These are phyloP conservation scores for Drosophila takahashii DNA, from an alignment of 1,140 invertebrate species.

Conservation along the genomic window DNA sequence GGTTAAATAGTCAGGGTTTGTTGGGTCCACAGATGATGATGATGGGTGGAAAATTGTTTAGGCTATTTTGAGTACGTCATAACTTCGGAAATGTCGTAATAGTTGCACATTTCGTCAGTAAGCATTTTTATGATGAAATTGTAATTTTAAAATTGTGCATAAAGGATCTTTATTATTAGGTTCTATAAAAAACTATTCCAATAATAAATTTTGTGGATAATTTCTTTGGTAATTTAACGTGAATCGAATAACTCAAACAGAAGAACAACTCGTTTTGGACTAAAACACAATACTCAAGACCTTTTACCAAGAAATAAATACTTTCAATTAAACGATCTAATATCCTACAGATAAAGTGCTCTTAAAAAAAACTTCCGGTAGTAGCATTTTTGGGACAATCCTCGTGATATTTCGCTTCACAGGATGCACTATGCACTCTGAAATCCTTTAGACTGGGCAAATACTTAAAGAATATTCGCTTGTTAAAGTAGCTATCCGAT, in stretches of 20 bases:
- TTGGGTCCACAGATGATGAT: constrained; percentile 3
- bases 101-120: too few species aligned
- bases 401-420: constrained; percentile 88
- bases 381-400: constrained; percentile 73
- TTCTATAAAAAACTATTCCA: too few species aligned
- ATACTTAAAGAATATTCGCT: constrained; percentile 86
- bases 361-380: not conserved
- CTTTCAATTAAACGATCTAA: not conserved
- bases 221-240: too few species aligned
- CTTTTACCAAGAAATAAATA: not conserved
- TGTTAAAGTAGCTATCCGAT: constrained; percentile 75
- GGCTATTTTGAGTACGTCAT: constrained; percentile 9
- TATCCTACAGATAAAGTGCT: not conserved
- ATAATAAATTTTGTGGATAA: too few species aligned
- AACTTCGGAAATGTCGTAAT: not conserved
- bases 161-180: too few species aligned
- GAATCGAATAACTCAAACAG: not conserved
- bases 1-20: constrained; percentile 39
- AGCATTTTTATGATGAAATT: too few species aligned
- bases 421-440: constrained; percentile 87
- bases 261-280: not conserved
- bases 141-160: too few species aligned
- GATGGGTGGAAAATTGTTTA: constrained; percentile 4
- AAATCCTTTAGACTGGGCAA: constrained; percentile 89
- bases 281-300: not conserved